Evolutionary conservation across 2,113 vertebrate genomes (phyloP), one percentile per base, ranked within the genome.

Genomic region (Sebastes fasciatus): DNA sequence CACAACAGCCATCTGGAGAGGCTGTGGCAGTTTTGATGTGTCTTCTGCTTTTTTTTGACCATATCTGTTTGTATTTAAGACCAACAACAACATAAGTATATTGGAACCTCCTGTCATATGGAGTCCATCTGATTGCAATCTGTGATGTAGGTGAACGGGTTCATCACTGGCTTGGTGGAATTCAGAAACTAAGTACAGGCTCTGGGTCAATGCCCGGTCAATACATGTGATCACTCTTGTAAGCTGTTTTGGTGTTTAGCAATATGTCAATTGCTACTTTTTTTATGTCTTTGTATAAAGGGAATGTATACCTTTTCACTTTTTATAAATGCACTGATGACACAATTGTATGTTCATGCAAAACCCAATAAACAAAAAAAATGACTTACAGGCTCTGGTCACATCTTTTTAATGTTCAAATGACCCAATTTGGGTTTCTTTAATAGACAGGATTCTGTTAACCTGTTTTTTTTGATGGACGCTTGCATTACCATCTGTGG

Each of bases 1-100:
- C 68, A 85, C 85, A 79, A 43, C 51, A 69, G 70, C 79, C 82
- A 68, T 88, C 79, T 74, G 72, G 49, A 49, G 54, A 13, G 1
- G 55, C 19, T 23, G 23, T 51, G 76, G 83, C 67, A 62, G 66
- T 74, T 69, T 54, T 49, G 72, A 77, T 83, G 21, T 17, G 8
- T 61, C 61, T 26, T 63, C 66, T 79, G 55, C 82, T 71, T 71
- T 68, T 69, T 13, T 42, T 54, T 82, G 71, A 49, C 77, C 63
- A 62, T 77, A 17, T 65, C 26, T 49, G 58, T 82, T 67, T 83
- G 34, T 48, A 2, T 80, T 42, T 68, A 45, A 11, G 48, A 63
- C 79, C 76, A 70, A 67, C 34, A 78, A 61, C 48, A 57, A 71
- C 26, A 61, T 26, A 48, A 64, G 43, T 73, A 48, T 48, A 40